Evolutionary conservation across 30 jellyfish, hydroid and myxozoan species (phyloP).

Genomic region (Cassiopea andromeda): DNA sequence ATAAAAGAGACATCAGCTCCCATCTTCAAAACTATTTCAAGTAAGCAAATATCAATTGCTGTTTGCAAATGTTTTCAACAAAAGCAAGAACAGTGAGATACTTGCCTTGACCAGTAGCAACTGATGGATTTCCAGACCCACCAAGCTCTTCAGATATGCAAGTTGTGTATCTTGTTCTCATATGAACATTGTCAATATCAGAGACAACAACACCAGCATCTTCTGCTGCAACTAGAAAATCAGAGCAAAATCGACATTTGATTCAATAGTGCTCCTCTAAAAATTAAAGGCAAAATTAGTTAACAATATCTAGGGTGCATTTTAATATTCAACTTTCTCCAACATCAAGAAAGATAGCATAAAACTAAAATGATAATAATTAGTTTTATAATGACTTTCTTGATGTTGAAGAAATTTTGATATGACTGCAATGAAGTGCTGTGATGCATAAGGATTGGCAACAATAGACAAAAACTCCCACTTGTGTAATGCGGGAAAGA

Average conservation of each 20-base stretch:
- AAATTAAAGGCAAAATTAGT: neutral
- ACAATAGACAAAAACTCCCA: neutral
- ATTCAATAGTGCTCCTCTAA: neutral
- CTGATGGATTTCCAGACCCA: slow-evolving; percentile 93
- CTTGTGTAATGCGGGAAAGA: neutral
- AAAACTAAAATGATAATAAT: too few relatives aligned
- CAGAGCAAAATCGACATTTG: neutral
- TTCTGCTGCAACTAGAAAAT: slow-evolving; percentile 83
- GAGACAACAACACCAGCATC: slow-evolving; percentile 90
- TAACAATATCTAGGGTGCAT: too few relatives aligned
- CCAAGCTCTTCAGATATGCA: slow-evolving; percentile 87
- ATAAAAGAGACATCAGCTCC: too few relatives aligned
- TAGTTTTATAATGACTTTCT: too few relatives aligned
- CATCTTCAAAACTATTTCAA: too few relatives aligned
- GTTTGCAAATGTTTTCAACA: neutral
- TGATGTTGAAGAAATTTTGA: too few relatives aligned
- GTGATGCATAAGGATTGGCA: too few relatives aligned
- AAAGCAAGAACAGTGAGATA: neutral
- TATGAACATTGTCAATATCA: slow-evolving; percentile 78
- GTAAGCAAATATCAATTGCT: too few relatives aligned
- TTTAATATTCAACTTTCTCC: too few relatives aligned
- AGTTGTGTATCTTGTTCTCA: slow-evolving; percentile 82
- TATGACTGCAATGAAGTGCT: too few relatives aligned
- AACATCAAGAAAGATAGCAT: too few relatives aligned
- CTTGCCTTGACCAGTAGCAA: slow-evolving; percentile 90